phyloP scores from a whole-genome alignment of 2,888 invertebrate genomes.

The Dynastes maya region DNA sequence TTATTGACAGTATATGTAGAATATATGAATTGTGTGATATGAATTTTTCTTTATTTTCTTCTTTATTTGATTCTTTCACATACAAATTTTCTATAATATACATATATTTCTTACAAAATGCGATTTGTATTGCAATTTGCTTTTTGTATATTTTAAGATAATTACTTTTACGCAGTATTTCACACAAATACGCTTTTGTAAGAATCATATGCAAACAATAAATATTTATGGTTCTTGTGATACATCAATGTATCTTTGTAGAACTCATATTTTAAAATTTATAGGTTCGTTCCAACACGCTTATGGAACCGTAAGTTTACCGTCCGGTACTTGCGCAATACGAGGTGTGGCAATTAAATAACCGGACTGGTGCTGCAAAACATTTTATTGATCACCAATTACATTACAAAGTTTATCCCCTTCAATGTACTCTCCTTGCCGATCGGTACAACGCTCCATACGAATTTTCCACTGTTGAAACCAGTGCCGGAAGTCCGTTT shows the following conservation, averaged over 20 bases:
- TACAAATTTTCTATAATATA: constrained; percentile 20
- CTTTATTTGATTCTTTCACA: constrained; percentile 22
- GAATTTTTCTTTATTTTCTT: constrained; percentile 24
- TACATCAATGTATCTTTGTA: constrained; percentile 37
- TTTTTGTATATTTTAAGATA: neutral
- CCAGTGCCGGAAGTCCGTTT: too few relatives aligned
- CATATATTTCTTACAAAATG: constrained; percentile 11
- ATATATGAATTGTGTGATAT: constrained; percentile 48
- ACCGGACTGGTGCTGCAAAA: too few relatives aligned
- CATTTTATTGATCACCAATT: too few relatives aligned
- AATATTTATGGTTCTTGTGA: constrained; percentile 11
- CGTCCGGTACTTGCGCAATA: too few relatives aligned
- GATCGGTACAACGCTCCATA: too few relatives aligned
- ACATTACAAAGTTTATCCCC: too few relatives aligned
- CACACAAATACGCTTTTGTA: neutral
- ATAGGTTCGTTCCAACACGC: too few relatives aligned
- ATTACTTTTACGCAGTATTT: neutral
- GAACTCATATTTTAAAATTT: neutral
- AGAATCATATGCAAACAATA: neutral
- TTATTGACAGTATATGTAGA: constrained; percentile 65
- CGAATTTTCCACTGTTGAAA: too few relatives aligned
- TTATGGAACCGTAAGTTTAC: too few relatives aligned
- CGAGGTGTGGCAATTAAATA: too few relatives aligned
- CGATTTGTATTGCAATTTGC: neutral
- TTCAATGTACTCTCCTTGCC: too few relatives aligned